Conservation (phyloP, 2,888 invertebrate species). For the Rhodophaea formosa region DNA sequence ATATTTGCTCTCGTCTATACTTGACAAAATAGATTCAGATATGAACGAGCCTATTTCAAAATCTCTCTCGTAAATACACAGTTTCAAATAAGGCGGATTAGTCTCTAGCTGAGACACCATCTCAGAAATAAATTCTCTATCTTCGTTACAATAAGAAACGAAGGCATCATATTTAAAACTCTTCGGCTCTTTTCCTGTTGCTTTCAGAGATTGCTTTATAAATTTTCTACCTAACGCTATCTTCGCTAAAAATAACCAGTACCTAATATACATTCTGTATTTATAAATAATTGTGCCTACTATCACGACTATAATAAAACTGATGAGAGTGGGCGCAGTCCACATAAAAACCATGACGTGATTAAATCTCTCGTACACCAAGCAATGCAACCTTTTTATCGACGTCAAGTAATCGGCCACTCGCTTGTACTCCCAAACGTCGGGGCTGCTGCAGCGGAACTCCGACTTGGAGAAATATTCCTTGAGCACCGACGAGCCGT, state of each 20-base stretch:
- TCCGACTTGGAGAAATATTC: conserved; percentile 56
- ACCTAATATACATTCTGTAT: conserved; percentile 74
- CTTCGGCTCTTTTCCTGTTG: conserved; percentile 38
- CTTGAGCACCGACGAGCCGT: conserved; percentile 54
- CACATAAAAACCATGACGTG: conserved; percentile 63
- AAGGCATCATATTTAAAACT: conserved; percentile 81
- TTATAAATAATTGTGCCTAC: conserved; percentile 52
- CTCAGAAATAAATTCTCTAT: conserved; percentile 82
- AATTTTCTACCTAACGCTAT: conserved; percentile 71
- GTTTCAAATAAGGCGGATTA: conserved; percentile 79
- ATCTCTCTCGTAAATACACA: conserved; percentile 87
- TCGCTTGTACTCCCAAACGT: conserved; percentile 66
- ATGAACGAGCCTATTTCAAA: conserved; percentile 84
- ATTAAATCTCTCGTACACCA: conserved; percentile 64
- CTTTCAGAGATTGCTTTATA: conserved; percentile 44
- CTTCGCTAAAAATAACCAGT: conserved; percentile 80
- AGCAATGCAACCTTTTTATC: conserved; percentile 59
- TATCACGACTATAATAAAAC: conserved; percentile 51
- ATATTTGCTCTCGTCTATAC: conserved; percentile 83
- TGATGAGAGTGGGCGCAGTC: conserved; percentile 63
- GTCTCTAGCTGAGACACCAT: conserved; percentile 83
- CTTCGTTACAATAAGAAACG: conserved; percentile 82
- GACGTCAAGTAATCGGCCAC: conserved; percentile 66
- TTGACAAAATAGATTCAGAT: conserved; percentile 83
- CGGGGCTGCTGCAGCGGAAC: conserved; percentile 69